A percentile compares a stretch with the other conserved stretches of the same genome.
Conservation (phyloP, 2,888 invertebrate genomes). For the Eubasilissa splendida region DNA sequence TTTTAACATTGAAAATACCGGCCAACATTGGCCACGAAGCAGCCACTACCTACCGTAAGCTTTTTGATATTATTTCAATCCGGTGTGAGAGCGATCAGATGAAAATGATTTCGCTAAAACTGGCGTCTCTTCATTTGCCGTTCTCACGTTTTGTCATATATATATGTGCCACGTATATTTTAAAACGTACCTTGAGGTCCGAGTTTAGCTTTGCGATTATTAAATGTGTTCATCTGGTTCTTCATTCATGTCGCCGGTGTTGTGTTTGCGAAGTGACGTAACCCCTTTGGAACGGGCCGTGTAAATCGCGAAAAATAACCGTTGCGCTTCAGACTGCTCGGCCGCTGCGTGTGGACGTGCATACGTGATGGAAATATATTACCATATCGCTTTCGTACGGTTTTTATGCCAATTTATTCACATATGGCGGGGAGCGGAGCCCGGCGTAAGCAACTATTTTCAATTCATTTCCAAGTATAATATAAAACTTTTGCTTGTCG, state of each 20-base stretch:
- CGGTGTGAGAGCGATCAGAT: too few relatives aligned
- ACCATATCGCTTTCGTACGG: slow-evolving; percentile 9
- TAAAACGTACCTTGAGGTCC: not conserved
- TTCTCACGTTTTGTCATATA: not conserved
- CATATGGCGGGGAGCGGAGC: slow-evolving; percentile 15
- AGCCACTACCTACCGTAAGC: too few relatives aligned
- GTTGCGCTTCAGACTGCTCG: not conserved
- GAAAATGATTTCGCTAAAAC: too few relatives aligned
- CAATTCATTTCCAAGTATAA: too few relatives aligned
- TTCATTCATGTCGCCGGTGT: not conserved
- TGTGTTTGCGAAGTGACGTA: slow-evolving; percentile 5
- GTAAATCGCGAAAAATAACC: slow-evolving; percentile 15
- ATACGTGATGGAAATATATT: slow-evolving; percentile 17
- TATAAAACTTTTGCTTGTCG: too few relatives aligned
- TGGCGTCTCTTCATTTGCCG: too few relatives aligned
- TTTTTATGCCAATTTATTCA: slow-evolving; percentile 32
- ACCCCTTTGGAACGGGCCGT: slow-evolving; percentile 5
- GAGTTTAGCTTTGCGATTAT: slow-evolving; percentile 7
- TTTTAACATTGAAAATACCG: too few relatives aligned
- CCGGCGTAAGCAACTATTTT: not conserved
- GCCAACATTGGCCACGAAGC: too few relatives aligned
- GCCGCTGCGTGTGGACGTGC: slow-evolving; percentile 9
- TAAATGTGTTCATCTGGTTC: slow-evolving; percentile 13
- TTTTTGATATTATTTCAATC: too few relatives aligned
- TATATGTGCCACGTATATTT: not conserved